Percentiles rank a stretch among this genome's conserved stretches.
Conservation (phyloP, 1,140 invertebrate species). For the Dinothrombium tinctorium region DNA sequence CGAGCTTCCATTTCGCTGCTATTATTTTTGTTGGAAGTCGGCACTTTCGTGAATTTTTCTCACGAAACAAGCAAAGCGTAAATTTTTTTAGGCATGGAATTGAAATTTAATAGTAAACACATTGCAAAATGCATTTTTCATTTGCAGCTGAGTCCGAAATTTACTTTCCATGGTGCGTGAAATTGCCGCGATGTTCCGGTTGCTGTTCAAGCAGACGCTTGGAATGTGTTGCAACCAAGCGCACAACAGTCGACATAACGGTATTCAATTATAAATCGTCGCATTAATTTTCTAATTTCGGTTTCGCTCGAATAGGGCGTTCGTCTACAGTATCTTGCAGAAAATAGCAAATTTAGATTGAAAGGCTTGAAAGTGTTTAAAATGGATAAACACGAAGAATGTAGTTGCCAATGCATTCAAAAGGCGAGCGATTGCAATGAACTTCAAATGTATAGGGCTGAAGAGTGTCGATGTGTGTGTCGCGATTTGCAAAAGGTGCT, state of each 20-base stretch:
- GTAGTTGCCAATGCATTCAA: slow-evolving; percentile 8
- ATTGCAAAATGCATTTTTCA: too few species aligned
- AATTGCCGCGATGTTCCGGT: slow-evolving; percentile 8
- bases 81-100: too few species aligned
- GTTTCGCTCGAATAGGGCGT: not conserved
- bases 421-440: slow-evolving; percentile 1
- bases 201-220: slow-evolving; percentile 9
- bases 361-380: not conserved
- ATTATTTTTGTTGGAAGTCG: too few species aligned
- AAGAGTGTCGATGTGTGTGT: slow-evolving; percentile 10
- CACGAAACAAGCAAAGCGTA: too few species aligned
- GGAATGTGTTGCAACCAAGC: not conserved
- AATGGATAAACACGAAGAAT: slow-evolving; percentile 1
- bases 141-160: slow-evolving; percentile 2
- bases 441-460: not conserved
- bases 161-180: slow-evolving; percentile 10
- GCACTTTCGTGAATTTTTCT: too few species aligned
- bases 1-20: too few species aligned
- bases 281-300: not conserved
- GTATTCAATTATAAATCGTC: not conserved
- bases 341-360: not conserved
- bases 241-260: not conserved
- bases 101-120: too few species aligned
- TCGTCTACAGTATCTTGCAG: not conserved
- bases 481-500: not conserved